A percentile compares a stretch with the other conserved stretches of the same genome.
phyloP scores from a whole-genome alignment of 1,140 invertebrate genomes.

The Drosophila sucinea region DNA sequence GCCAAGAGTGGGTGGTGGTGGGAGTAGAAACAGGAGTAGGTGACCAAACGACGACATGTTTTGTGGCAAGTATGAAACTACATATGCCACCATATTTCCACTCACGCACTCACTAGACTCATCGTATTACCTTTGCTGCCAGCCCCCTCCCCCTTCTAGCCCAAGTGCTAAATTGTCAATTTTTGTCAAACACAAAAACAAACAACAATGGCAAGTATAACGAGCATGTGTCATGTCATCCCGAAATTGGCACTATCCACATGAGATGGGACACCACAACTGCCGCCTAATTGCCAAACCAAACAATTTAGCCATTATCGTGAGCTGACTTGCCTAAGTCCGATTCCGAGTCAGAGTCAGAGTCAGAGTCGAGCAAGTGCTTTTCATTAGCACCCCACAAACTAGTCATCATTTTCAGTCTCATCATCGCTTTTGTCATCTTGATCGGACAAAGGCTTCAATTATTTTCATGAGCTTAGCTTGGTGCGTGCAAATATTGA shows the following conservation, averaged over 20 bases:
- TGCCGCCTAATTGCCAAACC: constrained; percentile 14
- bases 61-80: constrained; percentile 8
- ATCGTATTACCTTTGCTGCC: not conserved
- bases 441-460: constrained; percentile 25
- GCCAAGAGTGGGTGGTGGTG: not conserved
- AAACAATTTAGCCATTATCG: constrained; percentile 45
- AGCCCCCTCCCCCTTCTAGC: not conserved
- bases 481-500: constrained; percentile 39
- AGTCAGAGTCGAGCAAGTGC: constrained; percentile 13
- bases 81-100: not conserved
- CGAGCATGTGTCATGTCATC: constrained; percentile 68
- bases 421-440: not conserved
- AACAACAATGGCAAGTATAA: constrained; percentile 58
- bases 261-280: not conserved
- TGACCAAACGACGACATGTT: constrained; percentile 2
- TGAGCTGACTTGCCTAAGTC: not conserved
- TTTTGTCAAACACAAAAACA: constrained; percentile 34
- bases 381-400: constrained; percentile 37
- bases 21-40: constrained; percentile 24
- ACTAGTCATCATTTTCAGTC: constrained; percentile 11
- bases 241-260: constrained; percentile 3
- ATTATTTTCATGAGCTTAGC: constrained; percentile 45
- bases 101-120: too few relatives aligned
- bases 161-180: constrained; percentile 50
- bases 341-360: too few relatives aligned